Conservation (phyloP, 2,888 invertebrate genomes). For the Uropetala carovei region DNA sequence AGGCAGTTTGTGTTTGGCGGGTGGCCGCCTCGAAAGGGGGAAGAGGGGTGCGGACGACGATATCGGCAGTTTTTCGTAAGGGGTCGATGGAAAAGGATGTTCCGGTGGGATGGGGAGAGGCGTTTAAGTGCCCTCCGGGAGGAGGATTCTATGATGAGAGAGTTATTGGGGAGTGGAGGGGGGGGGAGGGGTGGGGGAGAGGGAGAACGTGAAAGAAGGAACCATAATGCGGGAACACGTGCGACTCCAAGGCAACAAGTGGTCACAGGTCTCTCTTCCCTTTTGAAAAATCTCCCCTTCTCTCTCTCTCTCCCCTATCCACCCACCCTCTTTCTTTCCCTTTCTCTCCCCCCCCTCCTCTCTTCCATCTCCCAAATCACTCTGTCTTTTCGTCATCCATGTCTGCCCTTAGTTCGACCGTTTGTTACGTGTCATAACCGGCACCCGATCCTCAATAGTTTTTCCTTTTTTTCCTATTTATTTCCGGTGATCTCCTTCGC, state of each 20-base stretch:
- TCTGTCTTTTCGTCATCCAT: no score
- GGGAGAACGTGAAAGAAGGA: slow-evolving; percentile 47
- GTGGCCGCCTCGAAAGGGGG: background rate
- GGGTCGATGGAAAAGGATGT: slow-evolving; percentile 22
- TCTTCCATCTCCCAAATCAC: slow-evolving; percentile 20
- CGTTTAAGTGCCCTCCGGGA: background rate
- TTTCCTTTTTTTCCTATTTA: no score
- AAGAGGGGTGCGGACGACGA: background rate
- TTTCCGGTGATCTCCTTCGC: no score
- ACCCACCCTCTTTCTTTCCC: background rate
- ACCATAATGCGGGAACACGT: slow-evolving; percentile 52
- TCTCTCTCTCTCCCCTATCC: background rate
- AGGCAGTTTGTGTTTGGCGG: background rate
- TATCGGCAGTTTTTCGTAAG: background rate
- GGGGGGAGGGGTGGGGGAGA: background rate
- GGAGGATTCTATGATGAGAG: slow-evolving; percentile 36
- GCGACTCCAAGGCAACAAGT: slow-evolving; percentile 52
- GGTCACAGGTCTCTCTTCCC: slow-evolving; percentile 36
- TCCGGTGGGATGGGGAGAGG: background rate
- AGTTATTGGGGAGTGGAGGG: slow-evolving; percentile 11
- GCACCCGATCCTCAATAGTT: no score
- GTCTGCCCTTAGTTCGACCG: no score
- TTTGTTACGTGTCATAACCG: no score
- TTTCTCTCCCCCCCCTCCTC: background rate
- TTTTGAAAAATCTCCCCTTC: no score